These are phyloP conservation scores for Notolabrus celidotus DNA, from an alignment of 2,797 vertebrate species.

Conservation along the genomic window DNA sequence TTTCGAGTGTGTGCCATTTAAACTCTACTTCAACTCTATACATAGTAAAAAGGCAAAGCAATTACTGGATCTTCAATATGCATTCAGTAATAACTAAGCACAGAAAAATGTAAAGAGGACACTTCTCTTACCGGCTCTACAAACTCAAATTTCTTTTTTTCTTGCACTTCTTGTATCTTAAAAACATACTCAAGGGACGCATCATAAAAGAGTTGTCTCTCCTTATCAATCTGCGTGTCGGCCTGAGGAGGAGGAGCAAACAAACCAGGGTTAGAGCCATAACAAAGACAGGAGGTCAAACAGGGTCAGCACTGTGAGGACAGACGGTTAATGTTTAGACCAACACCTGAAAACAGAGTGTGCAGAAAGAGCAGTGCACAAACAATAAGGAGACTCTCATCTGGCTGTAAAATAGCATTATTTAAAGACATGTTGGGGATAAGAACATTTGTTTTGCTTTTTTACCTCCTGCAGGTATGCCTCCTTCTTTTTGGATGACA, in stretches of 20 bases:
- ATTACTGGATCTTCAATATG: slow-evolving; percentile 16
- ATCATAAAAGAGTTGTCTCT: slow-evolving; percentile 96
- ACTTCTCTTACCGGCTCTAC: slow-evolving; percentile 92
- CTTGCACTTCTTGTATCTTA: slow-evolving; percentile 99
- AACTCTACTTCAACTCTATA: slow-evolving; percentile 24
- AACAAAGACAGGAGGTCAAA: slow-evolving; percentile 41
- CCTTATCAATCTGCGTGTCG: slow-evolving; percentile 94
- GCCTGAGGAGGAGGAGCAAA: slow-evolving; percentile 86
- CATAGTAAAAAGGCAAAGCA: slow-evolving; percentile 14
- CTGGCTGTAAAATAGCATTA: slow-evolving; percentile 52
- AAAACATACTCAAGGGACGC: slow-evolving; percentile 98
- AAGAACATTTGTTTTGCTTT: slow-evolving; percentile 63
- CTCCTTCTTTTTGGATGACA: slow-evolving; percentile 99
- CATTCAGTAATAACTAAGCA: background rate
- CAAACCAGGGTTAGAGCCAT: slow-evolving; percentile 45
- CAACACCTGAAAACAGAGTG: slow-evolving; percentile 35
- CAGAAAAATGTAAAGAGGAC: slow-evolving; percentile 8
- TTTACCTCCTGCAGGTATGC: slow-evolving; percentile 97
- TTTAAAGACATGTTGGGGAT: slow-evolving; percentile 53
- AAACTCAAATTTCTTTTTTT: slow-evolving; percentile 99
- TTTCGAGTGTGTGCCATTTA: slow-evolving; percentile 5
- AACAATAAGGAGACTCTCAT: slow-evolving; percentile 25
- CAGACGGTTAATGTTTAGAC: slow-evolving; percentile 53
- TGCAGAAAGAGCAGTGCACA: slow-evolving; percentile 16
- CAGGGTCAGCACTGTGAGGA: slow-evolving; percentile 16